phyloP scores from a whole-genome alignment of 2,888 invertebrate genomes.

The Miltochrista miniata region DNA sequence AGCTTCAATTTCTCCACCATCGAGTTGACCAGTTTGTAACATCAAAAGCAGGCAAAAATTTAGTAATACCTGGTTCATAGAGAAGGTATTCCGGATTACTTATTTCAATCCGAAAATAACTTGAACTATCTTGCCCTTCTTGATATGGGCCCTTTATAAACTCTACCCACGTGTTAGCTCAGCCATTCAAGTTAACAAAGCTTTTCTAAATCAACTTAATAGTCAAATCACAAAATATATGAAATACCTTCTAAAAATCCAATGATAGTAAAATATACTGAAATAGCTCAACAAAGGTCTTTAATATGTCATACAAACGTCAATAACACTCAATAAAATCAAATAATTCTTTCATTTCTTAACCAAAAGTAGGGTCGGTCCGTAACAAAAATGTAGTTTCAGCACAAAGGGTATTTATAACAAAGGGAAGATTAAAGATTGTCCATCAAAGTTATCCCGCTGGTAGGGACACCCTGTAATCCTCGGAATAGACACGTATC shows the following conservation, averaged over 20 bases:
- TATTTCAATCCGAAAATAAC: no score
- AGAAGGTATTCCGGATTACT: no score
- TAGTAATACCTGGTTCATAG: no score
- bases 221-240: background rate
- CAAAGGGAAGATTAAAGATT: slow-evolving; percentile 41
- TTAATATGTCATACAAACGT: slow-evolving; percentile 1
- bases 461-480: slow-evolving; percentile 25
- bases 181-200: no score
- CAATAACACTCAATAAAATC: slow-evolving; percentile 7
- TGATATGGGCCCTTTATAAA: background rate
- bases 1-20: no score
- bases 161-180: background rate
- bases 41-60: no score
- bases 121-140: no score
- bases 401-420: slow-evolving; percentile 24
- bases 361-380: slow-evolving; percentile 30
- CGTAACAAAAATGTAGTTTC: slow-evolving; percentile 35
- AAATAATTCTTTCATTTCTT: background rate
- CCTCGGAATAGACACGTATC: slow-evolving; percentile 23
- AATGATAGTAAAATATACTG: background rate
- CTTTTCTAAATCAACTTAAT: background rate
- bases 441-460: slow-evolving; percentile 37
- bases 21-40: no score
- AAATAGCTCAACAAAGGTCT: background rate
- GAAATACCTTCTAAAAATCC: no score